phyloP scores from a whole-genome alignment of 2,113 vertebrate genomes.

The Ameiurus melas region DNA sequence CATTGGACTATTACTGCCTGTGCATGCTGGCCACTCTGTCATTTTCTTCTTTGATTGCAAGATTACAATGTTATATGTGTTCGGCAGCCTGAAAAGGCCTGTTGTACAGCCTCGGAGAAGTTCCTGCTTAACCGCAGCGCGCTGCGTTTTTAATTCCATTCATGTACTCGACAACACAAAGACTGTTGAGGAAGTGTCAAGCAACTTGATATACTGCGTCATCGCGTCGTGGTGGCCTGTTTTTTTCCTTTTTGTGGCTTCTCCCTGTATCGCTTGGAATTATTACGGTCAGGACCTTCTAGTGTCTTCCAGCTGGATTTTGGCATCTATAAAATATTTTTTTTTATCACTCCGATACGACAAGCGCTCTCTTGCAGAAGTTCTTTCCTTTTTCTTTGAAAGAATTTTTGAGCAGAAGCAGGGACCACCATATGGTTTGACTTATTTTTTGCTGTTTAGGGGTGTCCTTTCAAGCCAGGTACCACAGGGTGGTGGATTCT shows the following conservation, averaged over 20 bases:
- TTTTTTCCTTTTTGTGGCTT: conserved; percentile 55
- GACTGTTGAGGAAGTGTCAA: conserved; percentile 74
- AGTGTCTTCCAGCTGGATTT: conserved; percentile 23
- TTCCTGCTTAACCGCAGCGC: conserved; percentile 67
- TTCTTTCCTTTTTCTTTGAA: not conserved
- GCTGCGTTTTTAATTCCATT: conserved; percentile 74
- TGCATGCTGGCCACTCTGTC: conserved; percentile 74
- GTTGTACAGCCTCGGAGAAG: conserved; percentile 71
- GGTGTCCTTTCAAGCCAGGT: conserved; percentile 65
- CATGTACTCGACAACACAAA: conserved; percentile 72
- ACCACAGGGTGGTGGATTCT: conserved; percentile 57
- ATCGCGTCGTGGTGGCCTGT: conserved; percentile 66
- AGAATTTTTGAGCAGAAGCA: conserved; percentile 33
- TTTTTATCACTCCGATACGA: conserved; percentile 20
- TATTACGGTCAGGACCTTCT: conserved; percentile 40
- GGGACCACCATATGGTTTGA: conserved; percentile 64
- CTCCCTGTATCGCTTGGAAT: conserved; percentile 48
- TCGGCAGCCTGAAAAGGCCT: conserved; percentile 74
- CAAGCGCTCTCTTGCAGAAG: not conserved
- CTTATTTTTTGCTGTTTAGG: conserved; percentile 59
- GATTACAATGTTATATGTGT: conserved; percentile 78
- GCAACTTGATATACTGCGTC: conserved; percentile 75
- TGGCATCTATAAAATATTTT: conserved; percentile 24
- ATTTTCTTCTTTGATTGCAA: conserved; percentile 75
- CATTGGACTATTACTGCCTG: conserved; percentile 68